Evolutionary conservation across 2,888 invertebrate species (phyloP).

Genomic region (Oscheius sp.): DNA sequence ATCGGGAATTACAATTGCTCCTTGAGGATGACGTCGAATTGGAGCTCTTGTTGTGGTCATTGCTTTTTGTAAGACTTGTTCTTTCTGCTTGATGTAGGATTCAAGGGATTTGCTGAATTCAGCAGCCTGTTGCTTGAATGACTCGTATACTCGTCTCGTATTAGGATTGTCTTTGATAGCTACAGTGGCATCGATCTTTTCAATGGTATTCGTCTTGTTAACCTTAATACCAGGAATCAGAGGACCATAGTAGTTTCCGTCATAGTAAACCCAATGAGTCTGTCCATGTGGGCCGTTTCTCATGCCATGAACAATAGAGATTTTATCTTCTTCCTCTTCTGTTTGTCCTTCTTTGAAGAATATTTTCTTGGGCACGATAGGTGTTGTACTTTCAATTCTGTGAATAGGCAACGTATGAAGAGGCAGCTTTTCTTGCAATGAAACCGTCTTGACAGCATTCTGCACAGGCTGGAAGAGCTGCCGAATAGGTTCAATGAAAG

Average conservation of each 20-base stretch:
- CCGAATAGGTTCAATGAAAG: constrained; percentile 3
- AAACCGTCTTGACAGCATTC: constrained; percentile 16
- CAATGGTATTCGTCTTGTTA: constrained; percentile 34
- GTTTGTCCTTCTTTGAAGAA: not conserved
- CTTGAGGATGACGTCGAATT: not conserved
- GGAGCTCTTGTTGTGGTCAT: not conserved
- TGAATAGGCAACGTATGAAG: constrained; percentile 4
- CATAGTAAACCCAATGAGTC: constrained; percentile 42
- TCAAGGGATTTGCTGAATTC: constrained; percentile 13
- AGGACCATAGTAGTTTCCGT: constrained; percentile 51
- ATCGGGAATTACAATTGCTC: not conserved
- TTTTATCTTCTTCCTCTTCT: not conserved
- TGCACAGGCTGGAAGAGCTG: constrained; percentile 16
- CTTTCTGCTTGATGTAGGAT: constrained; percentile 6
- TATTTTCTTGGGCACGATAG: constrained; percentile 14
- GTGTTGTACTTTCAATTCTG: not conserved
- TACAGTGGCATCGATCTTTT: constrained; percentile 3
- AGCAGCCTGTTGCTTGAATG: constrained; percentile 15
- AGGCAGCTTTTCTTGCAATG: constrained; percentile 4
- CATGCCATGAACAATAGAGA: constrained; percentile 7
- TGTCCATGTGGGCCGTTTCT: constrained; percentile 27
- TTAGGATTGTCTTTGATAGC: not conserved
- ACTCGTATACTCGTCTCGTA: constrained; percentile 5
- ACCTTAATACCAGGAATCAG: constrained; percentile 47
- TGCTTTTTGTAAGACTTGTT: not conserved